Conservation (phyloP, 2,113 vertebrate species). For the Spea bombifrons region DNA sequence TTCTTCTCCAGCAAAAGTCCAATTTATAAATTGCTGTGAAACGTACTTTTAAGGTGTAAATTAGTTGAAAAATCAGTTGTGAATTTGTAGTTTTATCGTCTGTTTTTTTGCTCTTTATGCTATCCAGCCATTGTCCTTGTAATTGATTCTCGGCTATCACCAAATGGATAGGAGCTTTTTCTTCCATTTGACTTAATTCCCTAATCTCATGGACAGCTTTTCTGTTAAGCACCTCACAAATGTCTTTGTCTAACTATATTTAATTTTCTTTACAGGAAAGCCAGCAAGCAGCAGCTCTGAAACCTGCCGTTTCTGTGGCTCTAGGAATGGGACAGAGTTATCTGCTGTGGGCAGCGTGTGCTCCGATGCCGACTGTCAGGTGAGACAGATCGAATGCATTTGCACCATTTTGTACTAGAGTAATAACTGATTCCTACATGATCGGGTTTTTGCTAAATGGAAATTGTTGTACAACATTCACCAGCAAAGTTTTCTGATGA, state of each 20-base stretch:
- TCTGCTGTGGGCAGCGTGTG: slow-evolving; percentile 96
- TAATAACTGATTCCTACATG: too few species aligned
- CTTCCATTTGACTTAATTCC: background rate
- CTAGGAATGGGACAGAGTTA: slow-evolving; percentile 89
- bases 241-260: background rate
- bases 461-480: too few species aligned
- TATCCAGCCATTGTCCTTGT: background rate
- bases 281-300: slow-evolving; percentile 93
- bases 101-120: background rate
- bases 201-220: too few species aligned
- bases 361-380: slow-evolving; percentile 94
- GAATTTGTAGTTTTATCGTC: background rate
- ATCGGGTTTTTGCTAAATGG: too few species aligned
- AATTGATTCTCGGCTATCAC: background rate
- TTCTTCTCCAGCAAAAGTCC: too few species aligned
- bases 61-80: too few species aligned
- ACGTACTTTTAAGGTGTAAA: too few species aligned
- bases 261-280: slow-evolving; percentile 73
- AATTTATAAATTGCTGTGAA: too few species aligned
- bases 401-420: too few species aligned
- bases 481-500: background rate
- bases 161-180: background rate
- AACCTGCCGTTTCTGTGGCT: slow-evolving; percentile 95
- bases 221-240: too few species aligned
- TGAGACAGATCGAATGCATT: slow-evolving; percentile 58